Percentiles rank a stretch among this genome's conserved stretches.
phyloP scores from a whole-genome alignment of 1,140 invertebrate genomes.

The Zaprionus africanus region DNA sequence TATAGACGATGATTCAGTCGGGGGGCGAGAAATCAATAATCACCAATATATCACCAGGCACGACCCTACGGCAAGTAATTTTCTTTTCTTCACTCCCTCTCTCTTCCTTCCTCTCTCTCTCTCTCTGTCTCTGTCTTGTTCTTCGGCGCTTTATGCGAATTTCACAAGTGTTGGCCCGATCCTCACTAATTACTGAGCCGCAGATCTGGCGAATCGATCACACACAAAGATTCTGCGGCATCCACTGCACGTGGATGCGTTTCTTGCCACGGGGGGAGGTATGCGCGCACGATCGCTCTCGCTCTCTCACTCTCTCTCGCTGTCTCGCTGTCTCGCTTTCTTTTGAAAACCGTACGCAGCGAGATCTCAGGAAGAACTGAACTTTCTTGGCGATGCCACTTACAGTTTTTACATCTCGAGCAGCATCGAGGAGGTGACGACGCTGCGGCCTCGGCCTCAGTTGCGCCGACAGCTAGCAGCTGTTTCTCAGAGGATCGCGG shows the following conservation, averaged over 20 bases:
- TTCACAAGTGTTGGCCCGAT: conserved; percentile 46
- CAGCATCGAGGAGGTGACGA: conserved; percentile 63
- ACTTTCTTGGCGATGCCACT: conserved; percentile 67
- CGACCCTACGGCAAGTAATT: background rate
- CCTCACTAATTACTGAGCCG: conserved; percentile 52
- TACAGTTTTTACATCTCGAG: conserved; percentile 81
- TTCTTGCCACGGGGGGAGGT: background rate
- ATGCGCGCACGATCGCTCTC: background rate
- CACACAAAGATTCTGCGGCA: conserved; percentile 8
- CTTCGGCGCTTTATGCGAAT: background rate
- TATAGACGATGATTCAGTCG: background rate
- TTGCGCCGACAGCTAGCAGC: conserved; percentile 66
- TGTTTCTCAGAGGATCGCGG: conserved; percentile 66
- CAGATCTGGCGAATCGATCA: conserved; percentile 19
- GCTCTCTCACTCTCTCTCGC: background rate
- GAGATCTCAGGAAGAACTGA: conserved; percentile 84
- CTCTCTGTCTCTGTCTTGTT: background rate
- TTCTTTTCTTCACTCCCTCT: background rate
- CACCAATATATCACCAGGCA: background rate
- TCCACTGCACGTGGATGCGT: conserved; percentile 3
- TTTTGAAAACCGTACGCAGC: conserved; percentile 62
- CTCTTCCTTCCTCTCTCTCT: background rate
- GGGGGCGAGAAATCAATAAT: conserved; percentile 1
- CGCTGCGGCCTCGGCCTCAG: conserved; percentile 18
- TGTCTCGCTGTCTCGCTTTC: conserved; percentile 9